phyloP scores from a whole-genome alignment of 2,113 vertebrate genomes.

The Etheostoma cragini region DNA sequence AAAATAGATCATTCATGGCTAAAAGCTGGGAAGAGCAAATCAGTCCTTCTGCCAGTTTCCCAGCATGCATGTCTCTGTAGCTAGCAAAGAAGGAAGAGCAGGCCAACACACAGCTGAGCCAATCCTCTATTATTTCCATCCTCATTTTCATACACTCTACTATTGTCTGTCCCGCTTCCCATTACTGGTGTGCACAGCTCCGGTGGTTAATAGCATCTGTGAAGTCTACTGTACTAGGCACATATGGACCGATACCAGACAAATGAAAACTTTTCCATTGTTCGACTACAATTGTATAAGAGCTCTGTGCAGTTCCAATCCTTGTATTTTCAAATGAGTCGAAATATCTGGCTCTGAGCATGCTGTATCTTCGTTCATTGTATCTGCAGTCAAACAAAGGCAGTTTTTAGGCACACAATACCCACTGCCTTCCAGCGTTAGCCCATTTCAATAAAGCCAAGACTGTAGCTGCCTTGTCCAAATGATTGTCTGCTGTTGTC shows the following conservation, averaged over 20 bases:
- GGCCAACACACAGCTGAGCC: slow-evolving; percentile 60
- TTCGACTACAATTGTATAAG: slow-evolving; percentile 46
- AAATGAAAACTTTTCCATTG: slow-evolving; percentile 65
- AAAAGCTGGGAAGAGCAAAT: slow-evolving; percentile 60
- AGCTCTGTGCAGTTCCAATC: slow-evolving; percentile 34
- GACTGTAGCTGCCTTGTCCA: slow-evolving; percentile 27
- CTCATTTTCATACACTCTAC: slow-evolving; percentile 50
- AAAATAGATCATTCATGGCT: slow-evolving; percentile 71
- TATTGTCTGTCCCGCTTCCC: slow-evolving; percentile 51
- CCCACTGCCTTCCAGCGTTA: slow-evolving; percentile 29
- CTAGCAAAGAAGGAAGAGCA: slow-evolving; percentile 39
- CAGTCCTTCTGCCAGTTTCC: slow-evolving; percentile 59
- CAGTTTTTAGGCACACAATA: slow-evolving; percentile 62
- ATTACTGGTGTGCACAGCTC: slow-evolving; percentile 43
- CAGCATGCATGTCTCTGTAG: slow-evolving; percentile 62
- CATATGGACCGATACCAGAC: slow-evolving; percentile 42
- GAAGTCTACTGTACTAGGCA: slow-evolving; percentile 40
- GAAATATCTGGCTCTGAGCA: slow-evolving; percentile 63
- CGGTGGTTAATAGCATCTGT: slow-evolving; percentile 54
- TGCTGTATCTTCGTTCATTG: slow-evolving; percentile 55
- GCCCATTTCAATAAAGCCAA: slow-evolving; percentile 44
- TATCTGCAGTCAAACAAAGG: slow-evolving; percentile 65
- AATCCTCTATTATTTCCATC: slow-evolving; percentile 53
- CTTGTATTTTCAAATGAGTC: slow-evolving; percentile 43
- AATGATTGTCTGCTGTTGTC: slow-evolving; percentile 56